Conservation (phyloP, 2,888 invertebrate genomes). For the Macaria liturata region DNA sequence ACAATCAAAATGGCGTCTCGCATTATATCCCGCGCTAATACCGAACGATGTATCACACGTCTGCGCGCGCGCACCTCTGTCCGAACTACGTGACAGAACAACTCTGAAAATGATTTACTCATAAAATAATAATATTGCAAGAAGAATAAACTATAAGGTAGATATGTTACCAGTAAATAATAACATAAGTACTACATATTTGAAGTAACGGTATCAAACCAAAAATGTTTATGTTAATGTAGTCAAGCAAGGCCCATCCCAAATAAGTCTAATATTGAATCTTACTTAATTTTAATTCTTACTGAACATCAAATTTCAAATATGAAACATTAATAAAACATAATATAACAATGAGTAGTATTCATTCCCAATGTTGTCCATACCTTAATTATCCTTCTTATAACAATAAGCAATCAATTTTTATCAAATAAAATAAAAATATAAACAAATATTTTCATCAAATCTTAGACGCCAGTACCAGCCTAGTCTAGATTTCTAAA, state of each 20-base stretch:
- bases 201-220: too few species aligned
- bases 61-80: constrained; percentile 2
- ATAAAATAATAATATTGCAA: not conserved
- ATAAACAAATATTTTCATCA: not conserved
- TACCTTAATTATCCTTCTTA: too few species aligned
- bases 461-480: too few species aligned
- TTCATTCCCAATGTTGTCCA: too few species aligned
- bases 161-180: not conserved
- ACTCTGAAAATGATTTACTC: not conserved
- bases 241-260: too few species aligned
- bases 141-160: not conserved
- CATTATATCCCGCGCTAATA: constrained; percentile 8
- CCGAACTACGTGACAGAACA: not conserved
- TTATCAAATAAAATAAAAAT: not conserved
- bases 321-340: not conserved
- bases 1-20: constrained; percentile 10
- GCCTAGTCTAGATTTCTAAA: constrained; percentile 44
- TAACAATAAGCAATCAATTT: not conserved
- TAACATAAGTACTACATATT: not conserved
- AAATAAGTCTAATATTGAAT: not conserved
- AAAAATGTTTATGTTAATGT: not conserved
- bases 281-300: too few species aligned
- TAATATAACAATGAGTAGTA: too few species aligned
- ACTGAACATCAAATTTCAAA: not conserved
- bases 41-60: constrained; percentile 10